phyloP scores from a whole-genome alignment of 2,113 vertebrate species.

The Ciconia stormi region DNA sequence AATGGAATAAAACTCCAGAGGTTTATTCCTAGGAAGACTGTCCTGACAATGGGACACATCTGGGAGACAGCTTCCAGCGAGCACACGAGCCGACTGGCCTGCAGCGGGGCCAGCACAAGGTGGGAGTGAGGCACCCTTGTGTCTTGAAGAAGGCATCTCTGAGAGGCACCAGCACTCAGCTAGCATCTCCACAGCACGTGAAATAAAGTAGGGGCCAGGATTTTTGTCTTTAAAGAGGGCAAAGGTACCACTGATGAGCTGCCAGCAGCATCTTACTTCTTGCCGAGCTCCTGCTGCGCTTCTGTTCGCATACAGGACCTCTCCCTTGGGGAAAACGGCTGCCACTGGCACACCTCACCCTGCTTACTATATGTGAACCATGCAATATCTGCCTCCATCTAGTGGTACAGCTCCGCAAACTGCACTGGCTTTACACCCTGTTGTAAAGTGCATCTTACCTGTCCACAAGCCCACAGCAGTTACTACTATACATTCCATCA shows the following conservation, averaged over 20 bases:
- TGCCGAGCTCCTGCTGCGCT: rapidly evolving
- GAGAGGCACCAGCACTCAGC: neutral
- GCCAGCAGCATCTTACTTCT: neutral
- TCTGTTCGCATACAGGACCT: rapidly evolving
- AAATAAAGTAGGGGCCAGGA: neutral
- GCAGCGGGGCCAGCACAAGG: neutral
- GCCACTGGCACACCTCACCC: neutral
- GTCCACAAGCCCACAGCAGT: neutral
- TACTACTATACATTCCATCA: rapidly evolving
- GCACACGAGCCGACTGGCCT: neutral
- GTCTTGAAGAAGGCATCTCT: neutral
- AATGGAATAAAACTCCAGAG: neutral
- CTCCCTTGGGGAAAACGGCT: neutral
- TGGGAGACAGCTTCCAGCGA: neutral
- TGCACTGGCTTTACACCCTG: neutral
- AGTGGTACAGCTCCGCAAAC: neutral
- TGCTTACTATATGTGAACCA: rapidly evolving
- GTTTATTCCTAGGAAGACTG: neutral
- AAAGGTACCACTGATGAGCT: neutral
- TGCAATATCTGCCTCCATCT: conserved; percentile 17
- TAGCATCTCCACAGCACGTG: neutral
- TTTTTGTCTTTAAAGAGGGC: neutral
- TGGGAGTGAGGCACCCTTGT: neutral
- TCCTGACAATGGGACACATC: neutral
- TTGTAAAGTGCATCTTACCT: rapidly evolving